Percentiles rank a stretch among this genome's conserved stretches.
phyloP scores from a whole-genome alignment of 2,113 vertebrate species.

The Platanista minor region DNA sequence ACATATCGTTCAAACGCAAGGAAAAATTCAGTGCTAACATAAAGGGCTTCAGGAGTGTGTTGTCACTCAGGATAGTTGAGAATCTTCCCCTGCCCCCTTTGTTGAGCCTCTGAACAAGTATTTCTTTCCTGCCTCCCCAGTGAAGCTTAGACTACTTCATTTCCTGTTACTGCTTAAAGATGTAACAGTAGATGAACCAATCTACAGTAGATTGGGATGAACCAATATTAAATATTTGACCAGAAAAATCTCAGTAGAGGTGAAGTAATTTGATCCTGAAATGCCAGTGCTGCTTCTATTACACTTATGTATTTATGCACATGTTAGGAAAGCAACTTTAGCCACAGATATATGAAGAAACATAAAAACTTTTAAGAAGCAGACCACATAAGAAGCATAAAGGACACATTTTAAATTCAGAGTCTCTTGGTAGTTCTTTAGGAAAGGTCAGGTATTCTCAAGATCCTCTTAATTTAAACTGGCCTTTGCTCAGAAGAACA shows the following conservation, averaged over 20 bases:
- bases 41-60: neutral
- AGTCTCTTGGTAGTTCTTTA: neutral
- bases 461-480: neutral
- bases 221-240: neutral
- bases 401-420: neutral
- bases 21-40: neutral
- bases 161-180: neutral
- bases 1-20: neutral
- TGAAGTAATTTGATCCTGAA: neutral
- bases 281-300: neutral
- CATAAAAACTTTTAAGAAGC: neutral
- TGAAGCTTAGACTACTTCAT: neutral
- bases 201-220: neutral
- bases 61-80: neutral
- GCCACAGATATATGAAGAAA: neutral
- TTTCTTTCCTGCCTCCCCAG: neutral
- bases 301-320: neutral
- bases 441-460: neutral
- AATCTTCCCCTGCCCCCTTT: neutral
- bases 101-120: neutral
- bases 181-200: neutral
- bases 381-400: neutral
- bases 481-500: neutral
- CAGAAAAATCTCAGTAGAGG: neutral
- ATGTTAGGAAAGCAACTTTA: neutral